Evolutionary conservation across 1,140 invertebrate genomes (phyloP).

Genomic region (Aphaenogaster rudis): DNA sequence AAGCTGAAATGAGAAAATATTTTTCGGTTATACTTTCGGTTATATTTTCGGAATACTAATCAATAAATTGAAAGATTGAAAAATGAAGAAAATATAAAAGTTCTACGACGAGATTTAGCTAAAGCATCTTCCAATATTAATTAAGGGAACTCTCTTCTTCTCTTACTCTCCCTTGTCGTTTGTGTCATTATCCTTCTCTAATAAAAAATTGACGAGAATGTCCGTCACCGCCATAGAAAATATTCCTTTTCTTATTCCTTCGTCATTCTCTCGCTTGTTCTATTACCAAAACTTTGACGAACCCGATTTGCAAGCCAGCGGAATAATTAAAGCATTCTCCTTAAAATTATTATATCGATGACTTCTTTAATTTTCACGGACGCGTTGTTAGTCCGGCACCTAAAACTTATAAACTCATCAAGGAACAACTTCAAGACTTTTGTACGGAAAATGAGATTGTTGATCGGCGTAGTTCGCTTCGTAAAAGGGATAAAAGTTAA

Average conservation of each 20-base stretch:
- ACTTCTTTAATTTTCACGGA: constrained; percentile 62
- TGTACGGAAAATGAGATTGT: constrained; percentile 49
- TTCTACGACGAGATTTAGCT: constrained; percentile 1
- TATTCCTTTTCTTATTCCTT: constrained; percentile 24
- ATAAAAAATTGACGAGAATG: constrained; percentile 53
- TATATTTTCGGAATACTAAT: background rate
- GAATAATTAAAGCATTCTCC: constrained; percentile 78
- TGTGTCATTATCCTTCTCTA: constrained; percentile 23
- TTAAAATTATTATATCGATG: constrained; percentile 80
- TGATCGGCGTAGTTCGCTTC: constrained; percentile 28
- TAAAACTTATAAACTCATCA: constrained; percentile 57
- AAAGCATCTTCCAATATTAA: constrained; percentile 47
- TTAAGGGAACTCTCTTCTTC: constrained; percentile 24
- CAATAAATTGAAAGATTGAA: constrained; percentile 19
- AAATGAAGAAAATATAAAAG: constrained; percentile 30
- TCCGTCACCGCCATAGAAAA: constrained; percentile 11
- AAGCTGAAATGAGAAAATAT: constrained; percentile 8
- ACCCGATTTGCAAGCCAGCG: constrained; percentile 42
- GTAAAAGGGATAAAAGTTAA: constrained; percentile 36
- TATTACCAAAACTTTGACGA: constrained; percentile 72
- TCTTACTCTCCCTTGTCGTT: constrained; percentile 14
- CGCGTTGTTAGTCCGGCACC: constrained; percentile 44
- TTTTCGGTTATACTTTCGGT: background rate
- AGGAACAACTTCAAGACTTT: constrained; percentile 45
- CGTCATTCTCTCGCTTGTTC: constrained; percentile 62